Evolutionary conservation across 2,797 vertebrate genomes (phyloP).

Genomic region (Catharus ustulatus): DNA sequence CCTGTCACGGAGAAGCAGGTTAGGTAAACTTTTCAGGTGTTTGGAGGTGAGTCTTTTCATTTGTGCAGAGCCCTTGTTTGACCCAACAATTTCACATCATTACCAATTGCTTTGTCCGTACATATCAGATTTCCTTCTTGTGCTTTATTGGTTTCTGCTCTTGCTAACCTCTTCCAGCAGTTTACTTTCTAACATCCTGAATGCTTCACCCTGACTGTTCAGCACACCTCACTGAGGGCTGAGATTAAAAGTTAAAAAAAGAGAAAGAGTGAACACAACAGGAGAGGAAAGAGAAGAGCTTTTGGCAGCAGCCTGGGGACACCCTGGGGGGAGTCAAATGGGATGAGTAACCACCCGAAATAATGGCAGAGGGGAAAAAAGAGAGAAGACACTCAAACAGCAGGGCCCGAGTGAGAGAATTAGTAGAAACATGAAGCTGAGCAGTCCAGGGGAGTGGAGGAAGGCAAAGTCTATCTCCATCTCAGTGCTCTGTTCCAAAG

Average conservation of each 20-base stretch:
- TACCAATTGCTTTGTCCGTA: conserved; percentile 68
- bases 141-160: conserved; percentile 78
- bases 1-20: conserved; percentile 27
- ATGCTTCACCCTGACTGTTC: conserved; percentile 69
- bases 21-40: conserved; percentile 61
- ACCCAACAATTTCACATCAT: conserved; percentile 71
- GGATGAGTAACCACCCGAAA: conserved; percentile 48
- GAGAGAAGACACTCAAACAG: not conserved
- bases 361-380: conserved; percentile 20
- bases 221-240: conserved; percentile 59
- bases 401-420: not conserved
- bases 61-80: conserved; percentile 61
- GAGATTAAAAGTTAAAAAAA: conserved; percentile 67
- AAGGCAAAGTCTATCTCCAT: not conserved
- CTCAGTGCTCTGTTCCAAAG: not conserved
- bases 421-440: not conserved
- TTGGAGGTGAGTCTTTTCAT: conserved; percentile 68
- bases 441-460: not conserved
- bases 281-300: conserved; percentile 43
- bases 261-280: conserved; percentile 25
- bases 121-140: conserved; percentile 60
- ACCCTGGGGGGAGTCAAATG: not conserved
- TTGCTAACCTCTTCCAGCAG: conserved; percentile 73
- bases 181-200: conserved; percentile 70
- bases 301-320: conserved; percentile 29